Base-by-base conservation (phyloP, 2,797 vertebrate species). In the Lemur catta region DNA sequence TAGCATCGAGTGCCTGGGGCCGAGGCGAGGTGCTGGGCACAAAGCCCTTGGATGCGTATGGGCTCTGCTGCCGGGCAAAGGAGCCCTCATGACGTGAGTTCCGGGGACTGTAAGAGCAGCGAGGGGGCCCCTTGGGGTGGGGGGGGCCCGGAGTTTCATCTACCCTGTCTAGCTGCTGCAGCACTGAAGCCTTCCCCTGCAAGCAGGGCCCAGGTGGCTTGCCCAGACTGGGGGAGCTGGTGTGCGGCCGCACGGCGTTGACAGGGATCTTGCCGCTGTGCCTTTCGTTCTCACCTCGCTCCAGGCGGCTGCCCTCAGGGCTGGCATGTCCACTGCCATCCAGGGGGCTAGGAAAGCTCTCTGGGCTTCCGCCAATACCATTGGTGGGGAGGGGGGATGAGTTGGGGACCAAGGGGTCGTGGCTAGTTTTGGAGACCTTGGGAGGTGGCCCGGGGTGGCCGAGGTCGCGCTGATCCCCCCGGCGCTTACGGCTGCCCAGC, bases 201-300 rank as follows among this genome's bases (percentile, higher is more conserved):
- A 98, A 99, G 96, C 99, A 99, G 96, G 99, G 98, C 97, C 98
- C 99, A 0, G 99, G 98, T 30, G 99, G 98, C 97, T 99, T 99
- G 97, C 98, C 98, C 72, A 98, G 98, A 97, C 99, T 99, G 0
- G 96, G 97, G 4, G 99, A 99, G 98, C 98, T 99, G 98, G 99
- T 98, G 98, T 99, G 99, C 86, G 99, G 99, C 98, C 99, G 99
- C 55, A 99, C 99, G 28, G 99, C 98, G 0, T 99, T 99, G 82
- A 99, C 97, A 4, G 99, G 99, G 91, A 99, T 99, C 98, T 99
- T 99, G 98, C 35, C 98, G 90, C 69, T 98, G 91, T 99, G 99
- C 98, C 99, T 99, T 96, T 99, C 99, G 0, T 99, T 99, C 97
- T 99, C 99, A 14, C 99, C 98, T 89, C 98, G 99, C 85, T 99